phyloP scores from a whole-genome alignment of 2,797 vertebrate species.

The Neomorphus geoffroyi region DNA sequence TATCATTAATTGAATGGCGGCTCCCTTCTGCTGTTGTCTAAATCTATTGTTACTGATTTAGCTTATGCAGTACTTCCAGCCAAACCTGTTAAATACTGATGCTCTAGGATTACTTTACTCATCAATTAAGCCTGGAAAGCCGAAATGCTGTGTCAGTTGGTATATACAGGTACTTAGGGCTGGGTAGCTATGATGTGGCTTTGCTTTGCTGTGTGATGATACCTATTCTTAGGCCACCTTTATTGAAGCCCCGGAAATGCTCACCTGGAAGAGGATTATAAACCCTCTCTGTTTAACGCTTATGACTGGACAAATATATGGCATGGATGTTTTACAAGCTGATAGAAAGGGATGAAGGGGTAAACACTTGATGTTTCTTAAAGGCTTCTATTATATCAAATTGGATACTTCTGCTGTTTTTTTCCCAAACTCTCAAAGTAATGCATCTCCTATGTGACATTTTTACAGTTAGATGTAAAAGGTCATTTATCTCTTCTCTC shows the following conservation, averaged over 20 bases:
- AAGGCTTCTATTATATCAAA: not conserved
- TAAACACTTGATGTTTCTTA: not conserved
- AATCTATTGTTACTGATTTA: constrained; percentile 1
- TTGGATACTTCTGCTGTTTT: not conserved
- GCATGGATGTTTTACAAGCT: not conserved
- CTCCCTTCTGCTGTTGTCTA: constrained; percentile 20
- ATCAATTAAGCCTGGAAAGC: not conserved
- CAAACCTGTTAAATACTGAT: not conserved
- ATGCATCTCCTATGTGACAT: not conserved
- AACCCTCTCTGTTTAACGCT: not conserved
- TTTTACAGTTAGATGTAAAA: constrained; percentile 31
- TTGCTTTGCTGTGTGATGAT: not conserved
- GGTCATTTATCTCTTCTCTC: constrained; percentile 53
- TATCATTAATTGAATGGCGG: constrained; percentile 1
- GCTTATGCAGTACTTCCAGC: not conserved
- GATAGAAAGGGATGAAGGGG: not conserved
- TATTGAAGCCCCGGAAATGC: not conserved
- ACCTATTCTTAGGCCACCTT: not conserved
- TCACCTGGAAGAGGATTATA: not conserved
- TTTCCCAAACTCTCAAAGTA: not conserved
- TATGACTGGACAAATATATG: not conserved
- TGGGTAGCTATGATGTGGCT: not conserved
- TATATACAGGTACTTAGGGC: not conserved
- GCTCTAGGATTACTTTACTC: not conserved
- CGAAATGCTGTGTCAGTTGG: not conserved